Evolutionary conservation across 1,140 invertebrate species (phyloP), one percentile per base, ranked within the genome.

Genomic region (Pseudomyrmex pallidus): DNA sequence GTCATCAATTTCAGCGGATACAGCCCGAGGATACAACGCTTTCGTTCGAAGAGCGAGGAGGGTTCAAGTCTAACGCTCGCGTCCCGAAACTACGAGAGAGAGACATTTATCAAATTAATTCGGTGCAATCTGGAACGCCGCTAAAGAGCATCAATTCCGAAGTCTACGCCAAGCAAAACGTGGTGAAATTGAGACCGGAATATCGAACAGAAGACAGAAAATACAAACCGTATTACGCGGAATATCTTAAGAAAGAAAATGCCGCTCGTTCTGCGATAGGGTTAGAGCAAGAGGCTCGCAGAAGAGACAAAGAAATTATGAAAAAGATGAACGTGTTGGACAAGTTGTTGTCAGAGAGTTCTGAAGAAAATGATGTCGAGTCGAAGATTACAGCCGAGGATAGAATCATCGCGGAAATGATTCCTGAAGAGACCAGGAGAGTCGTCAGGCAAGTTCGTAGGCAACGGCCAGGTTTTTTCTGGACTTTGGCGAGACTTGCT

Each of bases 381-480:
- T 56, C 15, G 52, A 80, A 52, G 62, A 87, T 82, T 2, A 35
- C 9, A 0, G 67, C 86, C n/a, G 63, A 80, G 9, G 63, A 84
- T 4, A 68, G 35, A 8, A 87, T 83, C 4, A 74, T 85, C 50
- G 63, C 70, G 13, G 74, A 74, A 20, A 52, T 59, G n/a, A 74
- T 86, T 22, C 22, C 85, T 9, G 80, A 87, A 44, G 85, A 91
- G 13, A 86, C 84, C 8, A 91, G 91, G 66, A 91, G 92, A 66
- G 85, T 91, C 0, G 88, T 89, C 2, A 91, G 92, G 20, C 91
- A 93, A 84, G 85, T 91, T 52, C 89, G 91, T 63, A 93, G 88
- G 64, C 9, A 92, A 57, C 93, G 91, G 59, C 94, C 94, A 2
- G 94, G 94, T 82, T 94, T 95, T 63, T 95, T 95, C 66, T 94